Base-by-base conservation (phyloP, 1,140 invertebrate genomes). In the Andrena cerasifolii region DNA sequence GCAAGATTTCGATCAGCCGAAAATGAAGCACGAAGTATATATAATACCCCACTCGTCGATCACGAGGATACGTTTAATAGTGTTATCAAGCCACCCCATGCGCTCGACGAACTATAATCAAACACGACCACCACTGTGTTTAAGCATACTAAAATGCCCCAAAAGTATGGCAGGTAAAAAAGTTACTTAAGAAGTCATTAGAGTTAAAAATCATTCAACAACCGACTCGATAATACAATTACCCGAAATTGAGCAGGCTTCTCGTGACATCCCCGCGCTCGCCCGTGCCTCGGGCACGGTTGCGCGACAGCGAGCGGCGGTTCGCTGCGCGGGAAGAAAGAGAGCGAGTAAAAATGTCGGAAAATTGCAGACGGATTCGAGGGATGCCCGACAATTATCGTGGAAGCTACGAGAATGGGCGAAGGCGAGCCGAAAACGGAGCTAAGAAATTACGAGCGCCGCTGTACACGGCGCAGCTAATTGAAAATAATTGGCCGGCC, bases 401-500 rank as follows among this genome's bases (percentile, higher is more conserved):
- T 24, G 18, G 40, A 16, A 56, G 5, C n/a, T 21, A 24, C 26
- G 36, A 18, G 56, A 26, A 24, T 47, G 47, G n/a, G 18, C 61
- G 47, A 40, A 28, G 49, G 63, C 59, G 62, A 65, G 49, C 70
- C 83, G 70, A 85, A 85, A 85, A 85, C 65, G 79, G 74, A 76
- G 54, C 63, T 80, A 80, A 68, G 43, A 79, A 85, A 84, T 82
- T 82, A 82, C 68, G 79, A 84, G 49, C 36, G 36, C 58, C 61
- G 68, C 65, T 61, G 68, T 56, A 61, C 73, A 59, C 71, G 70
- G 71, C 40, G 54, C 31, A 28, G 83, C 75, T 85, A 85, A 85
- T 85, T 85, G 84, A 85, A 85, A 85, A 85, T 85, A 85, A 85
- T 85, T 85, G 83, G 83, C 62, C 49, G 65, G 26, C 36, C 66